Percentiles rank a stretch among this genome's conserved stretches.
phyloP scores from a whole-genome alignment of 2,888 invertebrate genomes.

The Abrostola tripartita region DNA sequence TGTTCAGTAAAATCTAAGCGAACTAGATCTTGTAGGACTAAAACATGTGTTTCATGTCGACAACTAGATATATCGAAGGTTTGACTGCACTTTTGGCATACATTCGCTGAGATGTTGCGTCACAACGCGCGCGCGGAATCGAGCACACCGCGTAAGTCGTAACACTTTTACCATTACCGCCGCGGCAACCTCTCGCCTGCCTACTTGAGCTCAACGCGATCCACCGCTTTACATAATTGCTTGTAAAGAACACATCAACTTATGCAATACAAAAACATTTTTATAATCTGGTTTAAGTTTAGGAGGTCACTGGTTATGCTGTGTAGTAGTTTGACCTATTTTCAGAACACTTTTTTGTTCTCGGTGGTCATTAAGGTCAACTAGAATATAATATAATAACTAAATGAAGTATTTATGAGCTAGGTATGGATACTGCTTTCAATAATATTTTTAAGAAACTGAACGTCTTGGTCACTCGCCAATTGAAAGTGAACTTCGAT shows the following conservation, averaged over 20 bases:
- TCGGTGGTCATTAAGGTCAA: too few species aligned
- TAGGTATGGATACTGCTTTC: slow-evolving; percentile 22
- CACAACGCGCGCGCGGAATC: slow-evolving; percentile 73
- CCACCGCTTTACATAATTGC: slow-evolving; percentile 85
- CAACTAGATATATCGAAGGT: slow-evolving; percentile 64
- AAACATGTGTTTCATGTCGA: slow-evolving; percentile 43
- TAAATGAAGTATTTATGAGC: slow-evolving; percentile 7
- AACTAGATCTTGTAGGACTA: slow-evolving; percentile 35
- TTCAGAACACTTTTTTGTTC: too few species aligned
- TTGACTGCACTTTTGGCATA: slow-evolving; percentile 86
- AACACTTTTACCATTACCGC: slow-evolving; percentile 85
- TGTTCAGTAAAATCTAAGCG: slow-evolving; percentile 2
- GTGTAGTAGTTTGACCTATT: too few species aligned
- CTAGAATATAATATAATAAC: too few species aligned
- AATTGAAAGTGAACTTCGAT: too few species aligned
- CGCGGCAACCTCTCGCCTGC: slow-evolving; percentile 73
- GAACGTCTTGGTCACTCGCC: too few species aligned
- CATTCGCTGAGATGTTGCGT: slow-evolving; percentile 81
- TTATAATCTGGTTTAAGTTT: slow-evolving; percentile 75
- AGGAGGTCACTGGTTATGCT: slow-evolving; percentile 68
- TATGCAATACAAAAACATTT: slow-evolving; percentile 81
- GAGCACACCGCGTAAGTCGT: slow-evolving; percentile 83
- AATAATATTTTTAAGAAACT: too few species aligned
- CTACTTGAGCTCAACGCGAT: slow-evolving; percentile 76
- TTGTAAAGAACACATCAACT: slow-evolving; percentile 80